A percentile compares a stretch with the other conserved stretches of the same genome.
These are phyloP conservation scores for Atta colombica DNA, from an alignment of 1,140 invertebrate species.

Conservation along the genomic window DNA sequence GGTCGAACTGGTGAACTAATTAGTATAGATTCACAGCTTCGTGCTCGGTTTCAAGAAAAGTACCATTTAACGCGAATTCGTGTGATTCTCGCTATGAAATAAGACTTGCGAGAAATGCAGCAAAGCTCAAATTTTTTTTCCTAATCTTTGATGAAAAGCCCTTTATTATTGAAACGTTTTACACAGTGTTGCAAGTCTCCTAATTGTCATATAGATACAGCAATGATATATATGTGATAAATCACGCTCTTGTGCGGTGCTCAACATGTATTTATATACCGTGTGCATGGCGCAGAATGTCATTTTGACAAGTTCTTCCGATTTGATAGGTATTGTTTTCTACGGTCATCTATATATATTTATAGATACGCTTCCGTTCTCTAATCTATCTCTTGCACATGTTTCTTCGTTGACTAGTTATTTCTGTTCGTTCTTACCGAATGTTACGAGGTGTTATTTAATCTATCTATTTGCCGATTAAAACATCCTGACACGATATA, in stretches of 20 bases:
- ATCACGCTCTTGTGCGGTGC: background rate
- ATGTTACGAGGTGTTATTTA: constrained; percentile 81
- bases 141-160: background rate
- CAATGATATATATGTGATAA: background rate
- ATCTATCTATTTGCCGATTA: constrained; percentile 82
- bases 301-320: background rate
- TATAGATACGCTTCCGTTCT: constrained; percentile 69
- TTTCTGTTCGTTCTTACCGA: constrained; percentile 78
- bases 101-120: background rate
- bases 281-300: background rate
- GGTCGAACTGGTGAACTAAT: constrained; percentile 23
- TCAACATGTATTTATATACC: background rate
- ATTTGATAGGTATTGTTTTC: background rate
- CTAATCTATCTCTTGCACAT: constrained; percentile 69
- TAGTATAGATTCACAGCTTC: constrained; percentile 1
- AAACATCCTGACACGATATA: constrained; percentile 58
- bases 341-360: constrained; percentile 47
- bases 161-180: background rate
- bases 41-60: no score
- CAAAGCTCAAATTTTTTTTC: background rate
- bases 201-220: background rate
- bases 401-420: constrained; percentile 77
- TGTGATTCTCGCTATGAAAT: background rate
- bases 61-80: background rate
- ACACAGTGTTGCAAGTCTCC: background rate